These are phyloP conservation scores for Drosophila nigromelanica DNA, from an alignment of 1,140 invertebrate genomes.

Conservation along the genomic window DNA sequence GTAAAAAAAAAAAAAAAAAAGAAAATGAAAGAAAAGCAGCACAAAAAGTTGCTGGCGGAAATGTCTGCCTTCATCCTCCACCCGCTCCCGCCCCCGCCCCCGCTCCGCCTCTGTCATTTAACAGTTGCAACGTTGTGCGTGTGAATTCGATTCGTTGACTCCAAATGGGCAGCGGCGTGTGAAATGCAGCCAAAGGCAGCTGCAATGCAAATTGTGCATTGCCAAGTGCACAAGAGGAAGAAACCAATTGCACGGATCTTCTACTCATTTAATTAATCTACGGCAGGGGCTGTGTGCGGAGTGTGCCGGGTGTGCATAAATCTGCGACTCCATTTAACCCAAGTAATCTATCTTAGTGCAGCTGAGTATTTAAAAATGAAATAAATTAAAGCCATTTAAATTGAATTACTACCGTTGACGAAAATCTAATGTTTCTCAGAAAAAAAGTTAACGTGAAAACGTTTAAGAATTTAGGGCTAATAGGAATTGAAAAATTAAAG, in stretches of 20 bases:
- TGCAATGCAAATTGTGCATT: constrained; percentile 39
- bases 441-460: background rate
- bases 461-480: background rate
- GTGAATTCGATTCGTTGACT: constrained; percentile 42
- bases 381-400: constrained; percentile 28
- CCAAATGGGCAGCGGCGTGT: constrained; percentile 39
- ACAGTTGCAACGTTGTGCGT: constrained; percentile 22
- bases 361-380: constrained; percentile 20
- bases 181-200: constrained; percentile 42
- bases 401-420: background rate
- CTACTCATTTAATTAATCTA: constrained; percentile 29
- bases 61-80: constrained; percentile 19
- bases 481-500: background rate
- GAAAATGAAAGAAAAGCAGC: background rate
- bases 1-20: background rate
- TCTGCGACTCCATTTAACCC: constrained; percentile 16
- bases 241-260: constrained; percentile 25
- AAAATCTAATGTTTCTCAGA: background rate
- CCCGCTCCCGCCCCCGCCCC: background rate
- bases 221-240: constrained; percentile 38
- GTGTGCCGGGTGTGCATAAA: background rate
- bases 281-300: background rate
- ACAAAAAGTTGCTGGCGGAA: constrained; percentile 39
- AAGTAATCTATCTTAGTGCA: constrained; percentile 21
- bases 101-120: too few relatives aligned